Evolutionary conservation across 2,113 vertebrate genomes (phyloP), one percentile per base, ranked within the genome.

Genomic region (Mesembrinibis cayennensis): DNA sequence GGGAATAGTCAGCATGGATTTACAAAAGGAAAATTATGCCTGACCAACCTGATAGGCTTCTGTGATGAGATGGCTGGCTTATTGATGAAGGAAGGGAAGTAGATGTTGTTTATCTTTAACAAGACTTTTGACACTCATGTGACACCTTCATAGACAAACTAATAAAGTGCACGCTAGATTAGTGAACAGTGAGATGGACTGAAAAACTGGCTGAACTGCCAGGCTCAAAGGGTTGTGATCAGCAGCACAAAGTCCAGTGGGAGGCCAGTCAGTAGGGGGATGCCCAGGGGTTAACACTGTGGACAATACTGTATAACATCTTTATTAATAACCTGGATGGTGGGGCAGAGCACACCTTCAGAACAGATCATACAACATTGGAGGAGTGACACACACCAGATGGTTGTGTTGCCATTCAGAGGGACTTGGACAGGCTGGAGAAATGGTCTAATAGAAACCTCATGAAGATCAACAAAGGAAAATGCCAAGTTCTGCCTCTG

Each of bases 61-160:
- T 78, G 7, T 45, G 42, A n/a, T 29, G 29, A 40, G 26, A 61
- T 0, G 3, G 11, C 4, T 26, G 19, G 34, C 26, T 59, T n/a
- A 34, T 6, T 53, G 50, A 38, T 15, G 34, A 73, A 61, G 12
- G 10, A 16, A 42, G 10, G 69, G 16, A 7, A 77, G 40, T 53
- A 38, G 29, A 45, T 42, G 1, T 38, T 58, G 49, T 19, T 58
- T 40, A 18, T 59, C 22, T 66, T 78, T n/a, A 72, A 16, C 52
- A 74, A 52, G 29, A 29, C 6, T 69, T 92, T 72, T 47, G 30
- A 30, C 2, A 19, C 12, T 49, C 11, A 5, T 2, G 1, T 45
- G 58, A 36, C 22, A 58, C 45, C 13, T 42, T 73, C 47, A 34
- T 16, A 2, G 30, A 62, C 0, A 0, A 56, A 10, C 4, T 52